Evolutionary conservation across 2,113 vertebrate genomes (phyloP).

Genomic region (Ceratotherium simum): DNA sequence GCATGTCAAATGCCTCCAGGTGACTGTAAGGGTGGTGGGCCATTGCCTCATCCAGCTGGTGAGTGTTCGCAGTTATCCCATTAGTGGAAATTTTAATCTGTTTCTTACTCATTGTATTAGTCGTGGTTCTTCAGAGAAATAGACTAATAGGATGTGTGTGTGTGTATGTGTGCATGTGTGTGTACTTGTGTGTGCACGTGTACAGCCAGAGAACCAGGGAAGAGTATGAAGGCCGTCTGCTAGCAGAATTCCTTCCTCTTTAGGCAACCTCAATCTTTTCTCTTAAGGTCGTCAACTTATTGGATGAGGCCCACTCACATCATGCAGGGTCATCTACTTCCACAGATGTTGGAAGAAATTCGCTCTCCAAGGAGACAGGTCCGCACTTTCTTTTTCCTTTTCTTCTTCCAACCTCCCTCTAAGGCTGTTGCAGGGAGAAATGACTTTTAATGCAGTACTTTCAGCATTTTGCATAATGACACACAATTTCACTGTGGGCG

Average conservation of each 20-base stretch:
- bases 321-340: no score
- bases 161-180: not conserved
- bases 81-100: not conserved
- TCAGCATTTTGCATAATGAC: no score
- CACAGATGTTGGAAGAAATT: no score
- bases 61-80: rapidly evolving
- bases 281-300: not conserved
- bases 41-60: rapidly evolving
- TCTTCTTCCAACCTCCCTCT: no score
- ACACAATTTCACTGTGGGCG: rapidly evolving
- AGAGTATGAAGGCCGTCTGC: rapidly evolving
- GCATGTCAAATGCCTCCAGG: not conserved
- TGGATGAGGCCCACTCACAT: not conserved
- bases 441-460: not conserved
- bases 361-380: no score
- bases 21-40: no score
- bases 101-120: no score
- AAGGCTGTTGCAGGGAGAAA: not conserved
- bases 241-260: not conserved
- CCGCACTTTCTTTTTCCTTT: no score
- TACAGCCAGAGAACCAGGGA: not conserved
- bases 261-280: not conserved
- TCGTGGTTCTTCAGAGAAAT: not conserved
- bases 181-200: not conserved
- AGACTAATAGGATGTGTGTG: not conserved